phyloP scores from a whole-genome alignment of 2,113 vertebrate genomes.

The Nyctereutes procyonoides region DNA sequence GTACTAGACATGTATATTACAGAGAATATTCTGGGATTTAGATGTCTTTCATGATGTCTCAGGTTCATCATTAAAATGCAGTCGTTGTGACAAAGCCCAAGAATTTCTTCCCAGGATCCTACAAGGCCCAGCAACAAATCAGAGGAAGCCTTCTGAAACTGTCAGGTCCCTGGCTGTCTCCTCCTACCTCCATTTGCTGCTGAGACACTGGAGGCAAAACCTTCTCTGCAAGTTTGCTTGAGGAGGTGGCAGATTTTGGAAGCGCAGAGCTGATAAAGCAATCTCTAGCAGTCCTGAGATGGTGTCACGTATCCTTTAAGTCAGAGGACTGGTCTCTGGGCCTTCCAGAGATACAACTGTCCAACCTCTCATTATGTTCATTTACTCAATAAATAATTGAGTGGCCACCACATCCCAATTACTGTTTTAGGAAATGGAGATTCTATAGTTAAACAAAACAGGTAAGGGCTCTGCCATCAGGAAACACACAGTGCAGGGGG shows the following conservation, averaged over 20 bases:
- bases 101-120: not conserved
- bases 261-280: not conserved
- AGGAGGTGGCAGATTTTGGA: not conserved
- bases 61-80: not conserved
- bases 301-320: not conserved
- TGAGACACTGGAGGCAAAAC: not conserved
- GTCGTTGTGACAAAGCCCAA: not conserved
- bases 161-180: not conserved
- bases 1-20: not conserved
- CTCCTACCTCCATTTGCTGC: not conserved
- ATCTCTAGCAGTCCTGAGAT: not conserved
- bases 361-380: not conserved
- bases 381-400: not conserved
- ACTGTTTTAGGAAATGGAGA: not conserved
- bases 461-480: not conserved
- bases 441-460: not conserved
- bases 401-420: not conserved
- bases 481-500: not conserved
- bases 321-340: not conserved
- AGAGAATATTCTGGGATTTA: conserved; percentile 35
- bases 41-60: not conserved
- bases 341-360: not conserved
- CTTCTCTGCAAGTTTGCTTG: not conserved
- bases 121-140: not conserved
- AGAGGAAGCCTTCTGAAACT: not conserved